Base-by-base conservation (phyloP, 1,140 invertebrate species). In the Orchesella cincta region DNA sequence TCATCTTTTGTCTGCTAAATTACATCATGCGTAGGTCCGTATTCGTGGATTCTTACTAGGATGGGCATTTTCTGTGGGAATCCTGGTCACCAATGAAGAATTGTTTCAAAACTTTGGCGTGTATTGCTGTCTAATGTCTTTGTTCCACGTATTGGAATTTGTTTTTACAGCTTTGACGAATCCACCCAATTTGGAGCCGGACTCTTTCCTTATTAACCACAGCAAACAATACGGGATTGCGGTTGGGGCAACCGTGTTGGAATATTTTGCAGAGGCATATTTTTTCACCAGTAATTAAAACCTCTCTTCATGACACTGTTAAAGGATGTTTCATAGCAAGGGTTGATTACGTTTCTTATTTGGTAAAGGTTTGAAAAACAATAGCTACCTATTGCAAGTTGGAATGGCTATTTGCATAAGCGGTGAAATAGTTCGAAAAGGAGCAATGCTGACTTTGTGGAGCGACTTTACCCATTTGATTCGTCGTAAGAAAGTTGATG, bases 71-170 rank as follows among this genome's bases (percentile, higher is more conserved):
- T 12, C 35, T 26, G 34, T 36, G 23, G 71, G 71, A 1, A 2
- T 73, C 20, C 51, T 67, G 71, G 39, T 51, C 23, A 1, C 16
- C 20, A 16, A 29, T 52, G 52, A 46, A 20, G 18, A 36, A 1
- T 1, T 8, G 2, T 34, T 16, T 29, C 3, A 36, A 1, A 34
- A 73, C 1, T 83, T 82, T 78, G 81, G 77, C 64, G 76, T 75
- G 1, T 97, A 97, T 83, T 86, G 90, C 20, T 88, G 90, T 79
- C 86, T 94, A 8, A 87, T 98, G 80, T 88, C 93, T 14, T 89
- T 93, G 74, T 99, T 99, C 85, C 98, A 99, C 85, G 98, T 93
- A 84, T 93, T 94, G 0, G 98, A 99, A 87, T 99, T 95, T 86
- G 86, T 97, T 76, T 88, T 91, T 0, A 97, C 96, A 62, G 94